A percentile compares a stretch with the other conserved stretches of the same genome.
Conservation (phyloP, 2,797 vertebrate genomes). For the Gymnoscopelus braueri region DNA sequence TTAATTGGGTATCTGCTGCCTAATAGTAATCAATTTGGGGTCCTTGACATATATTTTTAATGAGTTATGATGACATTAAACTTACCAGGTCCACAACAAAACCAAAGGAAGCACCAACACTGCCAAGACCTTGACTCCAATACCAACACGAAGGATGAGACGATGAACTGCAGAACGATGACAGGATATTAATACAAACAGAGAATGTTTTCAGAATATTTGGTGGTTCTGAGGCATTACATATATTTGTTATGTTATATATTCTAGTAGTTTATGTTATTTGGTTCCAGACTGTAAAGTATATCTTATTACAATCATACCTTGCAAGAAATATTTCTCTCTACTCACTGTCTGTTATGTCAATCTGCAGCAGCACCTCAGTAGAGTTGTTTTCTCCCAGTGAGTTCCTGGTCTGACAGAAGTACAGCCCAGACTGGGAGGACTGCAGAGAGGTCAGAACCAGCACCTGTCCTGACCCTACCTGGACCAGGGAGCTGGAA, state of each 20-base stretch:
- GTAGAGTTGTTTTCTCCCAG: conserved; percentile 52
- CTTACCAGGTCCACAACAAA: conserved; percentile 47
- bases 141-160: conserved; percentile 24
- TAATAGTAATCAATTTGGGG: no score
- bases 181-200: neutral
- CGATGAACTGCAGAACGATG: neutral
- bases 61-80: neutral
- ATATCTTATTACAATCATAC: no score
- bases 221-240: no score
- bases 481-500: conserved; percentile 23
- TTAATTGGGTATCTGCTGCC: no score
- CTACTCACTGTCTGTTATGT: no score
- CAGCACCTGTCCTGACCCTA: conserved; percentile 57
- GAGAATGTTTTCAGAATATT: no score
- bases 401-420: conserved; percentile 52
- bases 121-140: conserved; percentile 25
- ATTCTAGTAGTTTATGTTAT: no score
- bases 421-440: conserved; percentile 51
- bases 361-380: conserved; percentile 34
- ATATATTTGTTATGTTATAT: no score
- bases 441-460: conserved; percentile 32
- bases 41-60: no score
- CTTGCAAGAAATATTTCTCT: no score
- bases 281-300: no score
- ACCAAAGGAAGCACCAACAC: conserved; percentile 29